Evolutionary conservation across 2,888 invertebrate genomes (phyloP).

Genomic region (Crocallis elinguaria): DNA sequence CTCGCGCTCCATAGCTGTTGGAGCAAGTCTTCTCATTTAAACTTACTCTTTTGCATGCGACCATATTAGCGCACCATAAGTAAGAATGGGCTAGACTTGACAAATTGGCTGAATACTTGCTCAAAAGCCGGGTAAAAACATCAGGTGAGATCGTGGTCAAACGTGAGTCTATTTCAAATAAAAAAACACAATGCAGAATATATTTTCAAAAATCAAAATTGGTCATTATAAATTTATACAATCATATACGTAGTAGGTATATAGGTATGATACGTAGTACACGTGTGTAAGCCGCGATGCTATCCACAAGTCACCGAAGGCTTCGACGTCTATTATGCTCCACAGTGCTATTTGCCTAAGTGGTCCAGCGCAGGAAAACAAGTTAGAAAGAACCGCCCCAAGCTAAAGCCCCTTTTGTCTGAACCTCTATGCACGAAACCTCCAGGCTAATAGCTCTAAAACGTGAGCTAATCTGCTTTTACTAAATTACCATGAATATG

Average conservation of each 20-base stretch:
- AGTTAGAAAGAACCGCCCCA: constrained; percentile 48
- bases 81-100: too few species aligned
- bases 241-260: neutral
- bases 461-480: constrained; percentile 52
- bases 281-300: constrained; percentile 1
- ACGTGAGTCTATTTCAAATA: too few species aligned
- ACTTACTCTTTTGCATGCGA: too few species aligned
- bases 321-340: constrained; percentile 52
- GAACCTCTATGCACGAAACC: constrained; percentile 52
- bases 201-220: too few species aligned
- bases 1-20: too few species aligned
- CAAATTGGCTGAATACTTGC: too few species aligned
- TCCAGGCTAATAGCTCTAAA: constrained; percentile 57
- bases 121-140: too few species aligned
- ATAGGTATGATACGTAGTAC: neutral
- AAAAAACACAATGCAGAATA: too few species aligned
- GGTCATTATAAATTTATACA: too few species aligned
- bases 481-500: constrained; percentile 45
- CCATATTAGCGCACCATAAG: too few species aligned
- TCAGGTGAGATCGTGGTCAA: too few species aligned
- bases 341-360: constrained; percentile 68
- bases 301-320: constrained; percentile 45
- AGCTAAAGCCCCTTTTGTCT: constrained; percentile 53
- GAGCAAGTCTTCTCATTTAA: too few species aligned
- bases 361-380: constrained; percentile 59